A percentile compares a stretch with the other conserved stretches of the same genome.
Evolutionary conservation across 2,113 vertebrate genomes (phyloP).

Genomic region (Danio rerio): GRCz12tu NC_133187.1:5961001-5961500

Average conservation of each 20-base stretch:
- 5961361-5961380: too few species aligned
- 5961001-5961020: neutral
- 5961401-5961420: too few species aligned
- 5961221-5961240: neutral
- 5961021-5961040: neutral
- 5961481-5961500: too few species aligned
- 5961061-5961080: neutral
- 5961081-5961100: slow-evolving; percentile 47
- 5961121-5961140: neutral
- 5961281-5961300: neutral
- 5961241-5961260: neutral
- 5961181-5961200: neutral
- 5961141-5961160: neutral
- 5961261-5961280: neutral
- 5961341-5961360: too few species aligned
- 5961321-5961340: too few species aligned
- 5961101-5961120: slow-evolving; percentile 29
- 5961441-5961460: too few species aligned
- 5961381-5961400: too few species aligned
- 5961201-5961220: slow-evolving; percentile 29
- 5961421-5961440: too few species aligned
- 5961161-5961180: neutral
- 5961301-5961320: too few species aligned
- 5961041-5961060: neutral
- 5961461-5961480: too few species aligned